Base-by-base conservation (phyloP, 1,140 invertebrate species). In the Lepidurus arcticus region DNA sequence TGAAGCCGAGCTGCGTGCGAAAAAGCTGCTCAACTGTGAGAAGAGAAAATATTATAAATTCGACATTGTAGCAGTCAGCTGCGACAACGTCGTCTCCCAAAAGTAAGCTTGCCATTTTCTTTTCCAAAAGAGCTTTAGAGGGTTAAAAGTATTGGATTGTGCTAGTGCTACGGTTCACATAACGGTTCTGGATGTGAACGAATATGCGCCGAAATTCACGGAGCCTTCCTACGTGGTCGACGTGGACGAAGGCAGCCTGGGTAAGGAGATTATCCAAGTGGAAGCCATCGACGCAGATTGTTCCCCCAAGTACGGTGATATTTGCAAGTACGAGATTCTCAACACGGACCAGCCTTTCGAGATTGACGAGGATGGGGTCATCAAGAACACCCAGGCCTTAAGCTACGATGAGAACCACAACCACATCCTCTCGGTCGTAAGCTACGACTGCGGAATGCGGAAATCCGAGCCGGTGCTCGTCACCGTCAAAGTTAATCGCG, bases 371-470 rank as follows among this genome's bases (percentile, higher is more conserved):
- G 93, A 97, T 83, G 95, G 92, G 78, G 91, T 91, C 11, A 93
- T 98, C 77, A 89, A 92, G 73, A 98, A 98, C 85, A 97, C 94
- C 2, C 93, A 95, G 82, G 91, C 93, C 0, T 85, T 98, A 80
- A 93, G 96, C 78, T 97, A 96, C 85, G 93, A 94, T 83, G 88
- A 91, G 47, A 94, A 93, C 1, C 95, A 96, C 85, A 98, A 98
- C 85, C 95, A 97, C 85, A 98, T 98, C 80, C 87, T 98, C n/a
- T 93, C 92, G 13, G 94, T 98, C 44, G 94, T 97, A n/a, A 96
- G 96, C 0, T 96, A 94, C 83, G 96, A 98, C 84, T 98, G 96
- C 83, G 95, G 94, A 16, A 96, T 95, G 92, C 94, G 94, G 83
- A 83, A 85, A 21, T 90, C 89, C 2, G 89, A 93, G 7, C 94